phyloP scores from a whole-genome alignment of 2,113 vertebrate species.

The Pseudorasbora parva region DNA sequence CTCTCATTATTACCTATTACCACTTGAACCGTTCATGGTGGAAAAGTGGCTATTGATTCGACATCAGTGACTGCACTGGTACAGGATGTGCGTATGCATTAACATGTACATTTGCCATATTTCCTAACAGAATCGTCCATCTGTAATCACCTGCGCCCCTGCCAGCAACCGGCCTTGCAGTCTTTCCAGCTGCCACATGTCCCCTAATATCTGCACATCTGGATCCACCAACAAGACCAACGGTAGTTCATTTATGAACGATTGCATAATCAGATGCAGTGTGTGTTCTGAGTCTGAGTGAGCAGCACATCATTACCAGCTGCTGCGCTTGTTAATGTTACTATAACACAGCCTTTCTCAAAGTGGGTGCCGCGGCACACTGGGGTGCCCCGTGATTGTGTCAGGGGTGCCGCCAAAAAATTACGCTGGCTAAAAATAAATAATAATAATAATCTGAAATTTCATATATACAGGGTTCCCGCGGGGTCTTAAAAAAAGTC shows the following conservation, averaged over 20 bases:
- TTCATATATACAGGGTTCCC: too few species aligned
- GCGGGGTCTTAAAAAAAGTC: too few species aligned
- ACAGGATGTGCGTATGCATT: not conserved
- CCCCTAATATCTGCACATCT: slow-evolving; percentile 81
- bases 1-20: too few species aligned
- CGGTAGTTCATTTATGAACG: slow-evolving; percentile 55
- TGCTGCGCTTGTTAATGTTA: too few species aligned
- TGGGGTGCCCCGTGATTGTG: too few species aligned
- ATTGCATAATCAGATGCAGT: not conserved
- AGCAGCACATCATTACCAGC: not conserved
- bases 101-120: not conserved
- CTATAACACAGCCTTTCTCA: too few species aligned
- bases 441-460: too few species aligned
- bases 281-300: not conserved
- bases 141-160: slow-evolving; percentile 94
- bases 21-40: too few species aligned
- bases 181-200: slow-evolving; percentile 90
- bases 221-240: slow-evolving; percentile 69
- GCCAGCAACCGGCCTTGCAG: slow-evolving; percentile 90
- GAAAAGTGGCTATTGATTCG: not conserved
- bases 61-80: not conserved
- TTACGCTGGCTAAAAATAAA: too few species aligned
- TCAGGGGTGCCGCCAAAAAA: too few species aligned
- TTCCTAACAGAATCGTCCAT: slow-evolving; percentile 83
- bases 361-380: too few species aligned